Evolutionary conservation across 2,113 vertebrate species (phyloP), one percentile per base, ranked within the genome.

Genomic region (Bufo bufo): DNA sequence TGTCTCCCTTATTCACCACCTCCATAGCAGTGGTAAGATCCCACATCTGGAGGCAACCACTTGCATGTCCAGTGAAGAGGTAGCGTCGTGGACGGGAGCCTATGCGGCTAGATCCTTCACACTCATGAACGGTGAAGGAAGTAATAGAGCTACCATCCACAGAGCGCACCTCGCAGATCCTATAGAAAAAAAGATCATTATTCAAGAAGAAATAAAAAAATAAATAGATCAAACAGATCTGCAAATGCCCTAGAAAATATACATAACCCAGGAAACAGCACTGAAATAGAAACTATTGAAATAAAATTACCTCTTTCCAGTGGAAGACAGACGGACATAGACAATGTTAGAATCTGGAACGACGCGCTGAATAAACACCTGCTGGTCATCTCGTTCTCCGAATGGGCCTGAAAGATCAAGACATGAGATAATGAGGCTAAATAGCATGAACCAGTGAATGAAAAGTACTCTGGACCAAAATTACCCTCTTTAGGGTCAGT

Each of bases 31-130:
- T 98, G 49, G 97, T 98, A 49, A 98, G 94, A 92, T 98, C 97
- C 97, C 97, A 98, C 96, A 97, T 96, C 93, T 97, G 96, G 90
- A 98, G 95, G 93, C 97, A 97, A 90, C 97, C 97, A 0, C 97
- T 97, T 91, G 94, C 79, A 12, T 98, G 97, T 84, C 97, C 97
- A 0, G 97, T 97, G 92, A 98, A 97, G 79, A 98, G 95, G 92
- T 96, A 97, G 1, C 97, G 96, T 0, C 97, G 93, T 0, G 96
- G 94, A 1, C 97, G 93, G 0, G 96, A 97, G 71, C 97, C 97
- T 0, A 97, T 96, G 1, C 97, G 94, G 59, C 96, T 96, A 3
- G 97, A 98, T 0, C 96, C 97, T 87, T 98, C 97, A 0, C 97
- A 98, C 91, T 98, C 97, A 0, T 97, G 97, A 11, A 98, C 97